These are phyloP conservation scores for Bombus fervidus DNA, from an alignment of 1,140 invertebrate genomes.

Conservation along the genomic window DNA sequence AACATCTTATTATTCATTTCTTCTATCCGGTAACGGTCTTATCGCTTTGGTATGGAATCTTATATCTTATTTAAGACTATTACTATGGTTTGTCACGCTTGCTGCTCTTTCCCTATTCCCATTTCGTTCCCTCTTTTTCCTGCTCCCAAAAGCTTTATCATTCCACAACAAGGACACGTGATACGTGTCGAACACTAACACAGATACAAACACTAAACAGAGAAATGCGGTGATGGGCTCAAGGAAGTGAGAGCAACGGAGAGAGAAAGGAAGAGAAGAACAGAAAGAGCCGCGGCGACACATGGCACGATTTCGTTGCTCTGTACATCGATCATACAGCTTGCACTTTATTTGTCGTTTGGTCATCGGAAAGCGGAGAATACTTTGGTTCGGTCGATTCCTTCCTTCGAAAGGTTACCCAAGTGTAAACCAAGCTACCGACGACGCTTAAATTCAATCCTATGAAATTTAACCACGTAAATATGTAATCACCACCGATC, in stretches of 20 bases:
- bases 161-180: no score
- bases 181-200: background rate
- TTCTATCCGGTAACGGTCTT: slow-evolving; percentile 50
- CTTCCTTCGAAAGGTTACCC: slow-evolving; percentile 88
- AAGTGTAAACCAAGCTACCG: slow-evolving; percentile 91
- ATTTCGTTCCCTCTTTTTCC: background rate
- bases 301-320: no score
- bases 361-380: slow-evolving; percentile 72
- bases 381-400: slow-evolving; percentile 81
- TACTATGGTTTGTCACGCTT: background rate
- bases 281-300: background rate
- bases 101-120: background rate
- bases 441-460: slow-evolving; percentile 96
- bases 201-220: background rate
- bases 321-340: slow-evolving; percentile 74
- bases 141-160: background rate
- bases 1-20: slow-evolving; percentile 9
- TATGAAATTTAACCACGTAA: slow-evolving; percentile 95
- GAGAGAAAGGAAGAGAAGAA: background rate
- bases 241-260: background rate
- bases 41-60: slow-evolving; percentile 67
- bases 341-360: slow-evolving; percentile 77
- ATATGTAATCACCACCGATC: slow-evolving; percentile 98
- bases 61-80: background rate
- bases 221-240: no score